A percentile compares a stretch with the other conserved stretches of the same genome.
Evolutionary conservation across 1,140 invertebrate genomes (phyloP).

Genomic region (Wiebesia pumilae): DNA sequence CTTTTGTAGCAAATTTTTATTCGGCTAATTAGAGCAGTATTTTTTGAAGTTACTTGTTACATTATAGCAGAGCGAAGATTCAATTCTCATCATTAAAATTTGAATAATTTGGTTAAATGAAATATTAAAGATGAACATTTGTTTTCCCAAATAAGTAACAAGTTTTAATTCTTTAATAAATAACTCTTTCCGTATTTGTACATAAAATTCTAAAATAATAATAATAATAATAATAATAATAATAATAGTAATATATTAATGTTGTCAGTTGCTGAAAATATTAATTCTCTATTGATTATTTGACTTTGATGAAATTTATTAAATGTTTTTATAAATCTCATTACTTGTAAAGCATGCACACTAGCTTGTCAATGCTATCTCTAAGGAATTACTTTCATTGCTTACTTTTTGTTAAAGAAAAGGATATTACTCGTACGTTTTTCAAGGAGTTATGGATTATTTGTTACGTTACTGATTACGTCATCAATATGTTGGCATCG

Average conservation of each 20-base stretch:
- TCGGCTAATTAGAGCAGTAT: too few species aligned
- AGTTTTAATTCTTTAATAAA: too few species aligned
- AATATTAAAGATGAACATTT: not conserved
- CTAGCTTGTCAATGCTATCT: not conserved
- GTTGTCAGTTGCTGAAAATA: not conserved
- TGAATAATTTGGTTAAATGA: not conserved
- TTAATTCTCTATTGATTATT: not conserved
- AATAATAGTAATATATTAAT: not conserved
- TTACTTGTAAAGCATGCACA: conserved; percentile 1
- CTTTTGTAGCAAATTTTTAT: too few species aligned
- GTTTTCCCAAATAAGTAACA: too few species aligned
- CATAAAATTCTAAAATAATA: not conserved
- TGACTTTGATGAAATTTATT: not conserved
- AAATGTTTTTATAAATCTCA: not conserved
- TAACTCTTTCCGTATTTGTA: not conserved
- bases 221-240: not conserved
- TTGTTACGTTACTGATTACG: too few species aligned
- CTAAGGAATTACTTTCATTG: conserved; percentile 11
- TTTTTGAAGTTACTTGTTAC: not conserved
- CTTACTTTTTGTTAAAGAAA: conserved; percentile 33
- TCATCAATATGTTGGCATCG: too few species aligned
- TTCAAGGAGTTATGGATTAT: too few species aligned
- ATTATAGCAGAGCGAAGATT: not conserved
- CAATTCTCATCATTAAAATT: not conserved
- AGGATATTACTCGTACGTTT: not conserved